Evolutionary conservation across 2,113 vertebrate species (phyloP).

Genomic region (Heterotilapia buettikoferi): DNA sequence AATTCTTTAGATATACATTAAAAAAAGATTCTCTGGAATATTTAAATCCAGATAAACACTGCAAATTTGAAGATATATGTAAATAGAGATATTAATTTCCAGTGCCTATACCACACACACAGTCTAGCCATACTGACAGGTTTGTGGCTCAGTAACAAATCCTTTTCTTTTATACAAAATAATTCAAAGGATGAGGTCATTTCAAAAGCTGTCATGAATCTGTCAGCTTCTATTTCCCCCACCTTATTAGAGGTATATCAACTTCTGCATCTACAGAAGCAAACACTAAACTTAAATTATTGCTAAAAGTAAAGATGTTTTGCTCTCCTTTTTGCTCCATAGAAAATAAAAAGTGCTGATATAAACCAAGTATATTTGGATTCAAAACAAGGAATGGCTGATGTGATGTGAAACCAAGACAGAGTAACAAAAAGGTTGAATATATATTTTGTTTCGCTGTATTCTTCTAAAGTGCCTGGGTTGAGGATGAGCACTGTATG

Average conservation of each 20-base stretch:
- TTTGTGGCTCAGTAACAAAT: neutral
- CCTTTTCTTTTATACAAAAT: neutral
- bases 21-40: neutral
- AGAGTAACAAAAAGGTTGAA: neutral
- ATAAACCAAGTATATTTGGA: neutral
- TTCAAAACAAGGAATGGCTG: constrained; percentile 24
- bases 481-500: neutral
- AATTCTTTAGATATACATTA: neutral
- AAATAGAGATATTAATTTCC: neutral
- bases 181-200: neutral
- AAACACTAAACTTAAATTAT: neutral
- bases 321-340: neutral
- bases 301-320: constrained; percentile 1
- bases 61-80: neutral
- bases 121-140: neutral
- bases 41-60: constrained; percentile 5
- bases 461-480: constrained; percentile 39
- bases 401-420: neutral
- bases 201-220: neutral
- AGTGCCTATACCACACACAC: neutral
- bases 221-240: neutral
- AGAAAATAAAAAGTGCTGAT: neutral
- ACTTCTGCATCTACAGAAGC: neutral
- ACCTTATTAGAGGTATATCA: neutral
- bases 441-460: neutral